Evolutionary conservation across 2,888 invertebrate genomes (phyloP).

Genomic region (Drosophila yooni): DNA sequence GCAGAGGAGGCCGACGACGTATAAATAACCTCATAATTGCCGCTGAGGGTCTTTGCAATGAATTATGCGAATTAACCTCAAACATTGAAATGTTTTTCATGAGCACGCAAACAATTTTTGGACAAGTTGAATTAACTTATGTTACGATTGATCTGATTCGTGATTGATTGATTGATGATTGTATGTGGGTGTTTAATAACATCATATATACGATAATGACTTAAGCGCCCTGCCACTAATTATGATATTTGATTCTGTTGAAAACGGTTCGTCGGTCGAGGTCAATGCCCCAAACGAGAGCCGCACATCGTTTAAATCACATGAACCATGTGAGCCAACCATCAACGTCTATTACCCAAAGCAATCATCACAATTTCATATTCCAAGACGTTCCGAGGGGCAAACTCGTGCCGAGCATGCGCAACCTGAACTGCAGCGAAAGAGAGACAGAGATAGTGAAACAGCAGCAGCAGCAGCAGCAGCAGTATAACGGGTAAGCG

Average conservation of each 20-base stretch:
- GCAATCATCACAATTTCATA: constrained; percentile 21
- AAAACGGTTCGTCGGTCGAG: constrained; percentile 13
- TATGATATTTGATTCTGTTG: neutral
- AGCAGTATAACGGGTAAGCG: neutral
- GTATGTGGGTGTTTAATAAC: neutral
- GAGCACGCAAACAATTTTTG: constrained; percentile 57
- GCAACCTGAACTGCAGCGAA: constrained; percentile 25
- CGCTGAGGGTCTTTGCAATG: constrained; percentile 78
- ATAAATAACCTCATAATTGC: constrained; percentile 79
- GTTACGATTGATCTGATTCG: constrained; percentile 2
- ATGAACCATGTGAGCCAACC: neutral
- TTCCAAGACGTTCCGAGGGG: constrained; percentile 12
- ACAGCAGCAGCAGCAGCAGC: constrained; percentile 1
- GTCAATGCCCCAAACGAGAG: constrained; percentile 27
- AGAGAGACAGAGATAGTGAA: constrained; percentile 3
- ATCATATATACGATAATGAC: neutral
- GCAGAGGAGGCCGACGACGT: constrained; percentile 61
- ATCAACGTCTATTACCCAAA: constrained; percentile 40
- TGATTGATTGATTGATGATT: constrained; percentile 4
- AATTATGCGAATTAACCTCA: constrained; percentile 80
- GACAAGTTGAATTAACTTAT: constrained; percentile 59
- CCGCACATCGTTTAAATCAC: neutral
- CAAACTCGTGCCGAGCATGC: constrained; percentile 64
- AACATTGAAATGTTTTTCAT: constrained; percentile 65
- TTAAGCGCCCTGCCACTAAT: neutral